phyloP scores from a whole-genome alignment of 2,888 invertebrate genomes.

The Aleiodes alternator region DNA sequence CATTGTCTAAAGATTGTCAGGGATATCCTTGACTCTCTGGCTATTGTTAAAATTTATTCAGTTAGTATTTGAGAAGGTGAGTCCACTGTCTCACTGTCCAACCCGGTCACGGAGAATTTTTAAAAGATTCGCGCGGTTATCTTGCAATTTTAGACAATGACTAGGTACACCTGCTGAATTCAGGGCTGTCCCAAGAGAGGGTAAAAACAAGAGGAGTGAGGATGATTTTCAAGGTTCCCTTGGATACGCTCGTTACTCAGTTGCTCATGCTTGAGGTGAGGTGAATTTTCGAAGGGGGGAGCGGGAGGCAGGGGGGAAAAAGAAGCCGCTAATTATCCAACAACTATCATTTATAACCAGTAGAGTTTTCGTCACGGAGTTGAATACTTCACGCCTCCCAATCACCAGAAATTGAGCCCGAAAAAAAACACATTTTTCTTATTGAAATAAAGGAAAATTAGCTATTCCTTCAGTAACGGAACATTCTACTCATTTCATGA shows the following conservation, averaged over 20 bases:
- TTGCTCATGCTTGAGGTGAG: conserved; percentile 45
- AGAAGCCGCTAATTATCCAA: conserved; percentile 71
- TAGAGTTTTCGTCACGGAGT: conserved; percentile 40
- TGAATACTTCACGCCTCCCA: conserved; percentile 7
- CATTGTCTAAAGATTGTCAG: conserved; percentile 57
- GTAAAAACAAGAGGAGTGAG: conserved; percentile 35
- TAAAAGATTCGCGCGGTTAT: conserved; percentile 58
- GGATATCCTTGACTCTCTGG: conserved; percentile 25
- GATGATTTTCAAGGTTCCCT: conserved; percentile 15
- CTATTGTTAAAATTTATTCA: too few relatives aligned
- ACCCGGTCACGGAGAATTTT: conserved; percentile 61
- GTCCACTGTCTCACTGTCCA: conserved; percentile 53
- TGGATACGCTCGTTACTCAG: conserved; percentile 50
- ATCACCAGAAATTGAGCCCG: too few relatives aligned
- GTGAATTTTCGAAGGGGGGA: conserved; percentile 3
- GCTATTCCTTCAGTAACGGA: too few relatives aligned
- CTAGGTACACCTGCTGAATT: conserved; percentile 60
- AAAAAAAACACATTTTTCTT: background rate
- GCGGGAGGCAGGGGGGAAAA: conserved; percentile 49
- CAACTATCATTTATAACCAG: conserved; percentile 69
- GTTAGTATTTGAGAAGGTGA: background rate
- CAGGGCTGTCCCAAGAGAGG: conserved; percentile 18
- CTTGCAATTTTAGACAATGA: conserved; percentile 64
- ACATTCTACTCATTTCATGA: too few relatives aligned
- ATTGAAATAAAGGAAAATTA: too few relatives aligned